Base-by-base conservation (phyloP, 2,113 vertebrate species). In the Varanus salvator region DNA sequence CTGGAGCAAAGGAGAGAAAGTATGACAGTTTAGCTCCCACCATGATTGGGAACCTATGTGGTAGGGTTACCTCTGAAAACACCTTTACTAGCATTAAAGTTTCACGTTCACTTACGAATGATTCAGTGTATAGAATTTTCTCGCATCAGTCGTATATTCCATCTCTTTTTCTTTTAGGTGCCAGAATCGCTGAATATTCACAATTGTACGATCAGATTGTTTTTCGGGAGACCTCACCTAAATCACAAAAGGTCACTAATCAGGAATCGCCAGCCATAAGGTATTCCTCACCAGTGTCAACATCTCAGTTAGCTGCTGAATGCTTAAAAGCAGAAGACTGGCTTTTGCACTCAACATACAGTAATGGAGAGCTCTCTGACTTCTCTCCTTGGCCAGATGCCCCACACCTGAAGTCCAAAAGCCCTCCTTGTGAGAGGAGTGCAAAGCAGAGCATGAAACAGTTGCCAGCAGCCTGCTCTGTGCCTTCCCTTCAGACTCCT, bases 111-210 rank as follows among this genome's bases (percentile, higher is more conserved):
- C 19, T 52, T 72, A 34, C 50, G 21, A 27, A 44, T 23, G 87
- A 77, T 93, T 75, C 27, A 60, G 0, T 0, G 0, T 1, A 71
- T 60, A 74, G 4, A 0, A 54, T 91, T 1, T 44, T 66, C 4
- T 15, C 44, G 48, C 90, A 6, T 52, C 57, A 87, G 87, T 91
- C 38, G 77, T 66, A 86, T 91, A 25, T 6, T 1, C 88, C 93
- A 68, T 68, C 87, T 93, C 27, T 94, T 38, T 93, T 54, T 87
- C 93, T 92, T 94, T 89, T 90, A 99, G 99, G 99, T 97, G 99
- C 99, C 81, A 98, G 98, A 96, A 99, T 99, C 95, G 99, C 99
- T 14, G 99, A 99, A 93, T 99, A 99, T 96, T 99, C 99, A 29
- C 98, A 99, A 76, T 97, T 99, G 87, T 99, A 99, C 31, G 99